Percentiles rank a stretch among this genome's conserved stretches.
Evolutionary conservation across 2,888 invertebrate species (phyloP).

Genomic region (Pantelozetes paolii): DNA sequence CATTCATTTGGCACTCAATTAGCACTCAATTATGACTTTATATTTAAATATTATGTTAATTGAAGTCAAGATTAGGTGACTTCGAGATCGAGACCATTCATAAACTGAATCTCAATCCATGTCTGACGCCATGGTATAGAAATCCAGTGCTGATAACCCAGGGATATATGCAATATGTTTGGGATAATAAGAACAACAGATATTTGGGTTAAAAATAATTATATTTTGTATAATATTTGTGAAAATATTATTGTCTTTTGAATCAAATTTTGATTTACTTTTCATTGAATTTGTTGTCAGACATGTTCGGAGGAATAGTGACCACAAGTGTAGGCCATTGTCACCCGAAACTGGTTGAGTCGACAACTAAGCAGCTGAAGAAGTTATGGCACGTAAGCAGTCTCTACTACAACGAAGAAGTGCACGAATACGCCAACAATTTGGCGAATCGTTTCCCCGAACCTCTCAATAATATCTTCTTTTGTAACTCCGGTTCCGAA

Average conservation of each 20-base stretch:
- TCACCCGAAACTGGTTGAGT: conserved; percentile 87
- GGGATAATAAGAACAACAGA: conserved; percentile 74
- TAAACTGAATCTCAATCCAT: conserved; percentile 63
- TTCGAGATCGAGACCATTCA: conserved; percentile 48
- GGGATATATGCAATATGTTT: conserved; percentile 88
- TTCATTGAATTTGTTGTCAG: too few species aligned
- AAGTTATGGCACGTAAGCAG: conserved; percentile 87
- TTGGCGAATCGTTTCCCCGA: conserved; percentile 75
- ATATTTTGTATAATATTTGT: too few species aligned
- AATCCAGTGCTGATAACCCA: conserved; percentile 76
- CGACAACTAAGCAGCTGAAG: conserved; percentile 70
- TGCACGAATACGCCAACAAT: conserved; percentile 84
- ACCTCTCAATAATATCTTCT: conserved; percentile 66
- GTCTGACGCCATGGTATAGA: conserved; percentile 67
- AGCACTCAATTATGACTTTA: too few species aligned
- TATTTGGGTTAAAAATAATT: conserved; percentile 63
- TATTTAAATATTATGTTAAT: neutral
- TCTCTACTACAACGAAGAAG: conserved; percentile 81
- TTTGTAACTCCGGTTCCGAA: conserved; percentile 64
- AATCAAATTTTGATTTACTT: neutral
- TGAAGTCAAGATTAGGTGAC: conserved; percentile 26
- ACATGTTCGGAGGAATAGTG: conserved; percentile 93
- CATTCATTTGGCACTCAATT: neutral
- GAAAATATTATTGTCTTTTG: conserved; percentile 4
- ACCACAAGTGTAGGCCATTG: conserved; percentile 96